A percentile compares a stretch with the other conserved stretches of the same genome.
phyloP scores from a whole-genome alignment of 30 jellyfish, hydroid and myxozoan genomes.

The Chrysaora quinquecirrha region DNA sequence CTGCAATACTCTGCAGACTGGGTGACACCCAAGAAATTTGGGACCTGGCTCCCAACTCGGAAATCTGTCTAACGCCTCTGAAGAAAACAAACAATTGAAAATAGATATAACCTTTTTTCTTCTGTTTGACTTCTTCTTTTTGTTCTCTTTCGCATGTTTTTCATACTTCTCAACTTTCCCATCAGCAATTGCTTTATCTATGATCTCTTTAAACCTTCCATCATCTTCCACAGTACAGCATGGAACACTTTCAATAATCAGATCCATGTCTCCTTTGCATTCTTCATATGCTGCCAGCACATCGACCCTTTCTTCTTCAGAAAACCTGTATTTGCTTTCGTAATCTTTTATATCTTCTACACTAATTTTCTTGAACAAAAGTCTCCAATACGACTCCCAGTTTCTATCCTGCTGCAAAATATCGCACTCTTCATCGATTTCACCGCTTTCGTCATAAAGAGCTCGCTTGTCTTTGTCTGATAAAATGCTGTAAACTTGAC shows the following conservation, averaged over 20 bases:
- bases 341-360: slow-evolving; percentile 79
- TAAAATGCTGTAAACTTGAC: slow-evolving; percentile 74
- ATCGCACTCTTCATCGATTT: slow-evolving; percentile 66
- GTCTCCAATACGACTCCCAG: slow-evolving; percentile 97
- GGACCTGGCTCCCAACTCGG: too few species aligned
- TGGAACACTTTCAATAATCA: slow-evolving; percentile 70
- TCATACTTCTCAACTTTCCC: slow-evolving; percentile 75
- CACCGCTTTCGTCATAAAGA: slow-evolving; percentile 94
- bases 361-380: slow-evolving; percentile 76
- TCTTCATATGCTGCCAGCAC: slow-evolving; percentile 68
- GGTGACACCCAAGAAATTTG: too few species aligned
- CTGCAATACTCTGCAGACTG: too few species aligned
- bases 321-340: slow-evolving; percentile 61
- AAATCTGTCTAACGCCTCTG: too few species aligned
- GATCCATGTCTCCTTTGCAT: slow-evolving; percentile 93
- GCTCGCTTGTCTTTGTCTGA: slow-evolving; percentile 66
- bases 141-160: slow-evolving; percentile 71
- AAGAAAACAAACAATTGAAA: too few species aligned
- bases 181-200: slow-evolving; percentile 56
- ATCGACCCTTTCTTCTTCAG: slow-evolving; percentile 88
- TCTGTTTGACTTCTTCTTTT: slow-evolving; percentile 40
- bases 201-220: slow-evolving; percentile 67
- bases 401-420: slow-evolving; percentile 52
- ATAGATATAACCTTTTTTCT: slow-evolving; percentile 77
- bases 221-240: slow-evolving; percentile 90